These are phyloP conservation scores for Wiebesia pumilae DNA, from an alignment of 1,140 invertebrate species.

Conservation along the genomic window DNA sequence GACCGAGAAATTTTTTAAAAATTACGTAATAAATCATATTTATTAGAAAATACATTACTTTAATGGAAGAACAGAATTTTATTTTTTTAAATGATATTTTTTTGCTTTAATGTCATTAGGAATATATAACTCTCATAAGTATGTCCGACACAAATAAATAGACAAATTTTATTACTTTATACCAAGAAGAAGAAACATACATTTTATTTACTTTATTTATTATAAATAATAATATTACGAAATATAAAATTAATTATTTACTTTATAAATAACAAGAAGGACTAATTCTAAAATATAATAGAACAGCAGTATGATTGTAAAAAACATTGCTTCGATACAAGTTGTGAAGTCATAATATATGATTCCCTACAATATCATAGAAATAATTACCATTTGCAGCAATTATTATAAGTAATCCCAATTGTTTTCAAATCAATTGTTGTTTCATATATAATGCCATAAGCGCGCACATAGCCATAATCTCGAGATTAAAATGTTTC, in stretches of 20 bases:
- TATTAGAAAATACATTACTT: not conserved
- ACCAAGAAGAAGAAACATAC: not conserved
- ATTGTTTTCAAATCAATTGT: not conserved
- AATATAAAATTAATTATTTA: not conserved
- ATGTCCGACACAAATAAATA: not conserved
- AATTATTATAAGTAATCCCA: not conserved
- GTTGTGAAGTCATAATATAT: not conserved
- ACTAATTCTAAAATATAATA: not conserved
- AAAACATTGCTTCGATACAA: not conserved
- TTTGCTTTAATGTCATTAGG: not conserved
- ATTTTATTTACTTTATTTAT: not conserved
- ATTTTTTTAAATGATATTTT: no score
- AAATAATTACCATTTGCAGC: not conserved
- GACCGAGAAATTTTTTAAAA: not conserved
- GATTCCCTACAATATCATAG: not conserved
- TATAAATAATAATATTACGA: not conserved
- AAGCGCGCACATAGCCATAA: not conserved
- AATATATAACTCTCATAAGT: not conserved
- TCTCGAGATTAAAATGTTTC: not conserved
- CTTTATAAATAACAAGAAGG: not conserved
- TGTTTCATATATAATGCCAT: not conserved
- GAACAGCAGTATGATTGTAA: not conserved
- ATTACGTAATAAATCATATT: not conserved
- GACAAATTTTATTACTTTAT: not conserved
- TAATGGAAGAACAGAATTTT: not conserved